Conservation (phyloP, 2,113 vertebrate genomes). For the Rissa tridactyla region DNA sequence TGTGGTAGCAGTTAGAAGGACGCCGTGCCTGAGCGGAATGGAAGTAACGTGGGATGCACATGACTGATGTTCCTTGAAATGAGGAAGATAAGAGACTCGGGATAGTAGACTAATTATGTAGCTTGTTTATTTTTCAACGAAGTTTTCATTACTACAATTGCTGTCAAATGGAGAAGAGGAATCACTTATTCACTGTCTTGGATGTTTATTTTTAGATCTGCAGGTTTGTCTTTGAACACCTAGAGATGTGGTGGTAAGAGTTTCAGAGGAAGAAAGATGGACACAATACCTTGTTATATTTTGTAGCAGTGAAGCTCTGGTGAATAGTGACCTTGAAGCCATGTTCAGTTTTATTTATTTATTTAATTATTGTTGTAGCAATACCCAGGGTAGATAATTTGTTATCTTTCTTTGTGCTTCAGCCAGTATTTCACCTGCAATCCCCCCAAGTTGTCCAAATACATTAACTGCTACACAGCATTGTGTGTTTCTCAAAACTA, state of each 20-base stretch:
- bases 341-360: not conserved
- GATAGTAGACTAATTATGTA: not conserved
- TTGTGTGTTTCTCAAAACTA: not conserved
- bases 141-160: not conserved
- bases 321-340: not conserved
- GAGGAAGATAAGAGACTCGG: not conserved
- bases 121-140: conserved; percentile 4
- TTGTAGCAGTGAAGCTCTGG: not conserved
- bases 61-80: conserved; percentile 20
- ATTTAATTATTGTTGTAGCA: not conserved
- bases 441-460: not conserved
- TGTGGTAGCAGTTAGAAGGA: not conserved
- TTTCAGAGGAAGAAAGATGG: not conserved
- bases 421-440: not conserved
- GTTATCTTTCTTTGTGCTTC: not conserved
- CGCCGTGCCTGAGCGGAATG: not conserved
- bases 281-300: not conserved
- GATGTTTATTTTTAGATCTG: not conserved
- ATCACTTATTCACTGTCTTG: not conserved
- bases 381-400: not conserved
- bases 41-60: not conserved
- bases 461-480: not conserved
- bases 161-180: not conserved
- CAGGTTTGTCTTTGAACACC: not conserved
- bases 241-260: not conserved